Conservation (phyloP, 1,140 invertebrate genomes). For the Geopemphigus sp. region DNA sequence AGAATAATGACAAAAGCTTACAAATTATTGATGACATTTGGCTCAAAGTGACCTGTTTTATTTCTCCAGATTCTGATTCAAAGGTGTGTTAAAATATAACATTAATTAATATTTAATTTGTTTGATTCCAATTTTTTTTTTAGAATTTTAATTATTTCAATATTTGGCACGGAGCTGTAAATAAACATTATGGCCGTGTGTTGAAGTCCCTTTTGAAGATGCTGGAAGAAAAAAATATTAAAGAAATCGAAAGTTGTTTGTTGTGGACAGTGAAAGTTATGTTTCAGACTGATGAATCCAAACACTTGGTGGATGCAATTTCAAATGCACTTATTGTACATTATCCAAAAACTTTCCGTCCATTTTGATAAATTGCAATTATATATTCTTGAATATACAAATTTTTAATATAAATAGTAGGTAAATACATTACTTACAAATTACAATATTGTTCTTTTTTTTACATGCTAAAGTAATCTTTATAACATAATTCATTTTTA, state of each 20-base stretch:
- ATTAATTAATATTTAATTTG: slow-evolving; percentile 23
- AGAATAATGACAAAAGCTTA: slow-evolving; percentile 52
- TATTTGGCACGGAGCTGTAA: slow-evolving; percentile 75
- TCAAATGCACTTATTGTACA: slow-evolving; percentile 32
- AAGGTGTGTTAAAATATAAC: slow-evolving; percentile 52
- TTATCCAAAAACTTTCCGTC: slow-evolving; percentile 42
- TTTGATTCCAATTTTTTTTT: slow-evolving; percentile 37
- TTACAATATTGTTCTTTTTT: background rate
- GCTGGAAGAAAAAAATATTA: slow-evolving; percentile 73
- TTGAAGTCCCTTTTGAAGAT: slow-evolving; percentile 73
- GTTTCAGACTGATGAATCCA: background rate
- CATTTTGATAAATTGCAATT: slow-evolving; percentile 17
- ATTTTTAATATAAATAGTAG: no score
- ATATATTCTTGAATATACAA: background rate
- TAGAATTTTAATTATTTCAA: slow-evolving; percentile 59
- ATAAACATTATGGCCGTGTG: slow-evolving; percentile 76
- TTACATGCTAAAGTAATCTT: background rate
- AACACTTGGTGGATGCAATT: slow-evolving; percentile 17
- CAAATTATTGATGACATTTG: slow-evolving; percentile 66
- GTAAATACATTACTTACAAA: background rate
- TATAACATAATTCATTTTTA: slow-evolving; percentile 27
- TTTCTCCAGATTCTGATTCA: slow-evolving; percentile 22
- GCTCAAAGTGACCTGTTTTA: slow-evolving; percentile 53
- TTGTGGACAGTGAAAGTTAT: slow-evolving; percentile 46
- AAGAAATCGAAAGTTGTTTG: slow-evolving; percentile 67